Conservation (phyloP, 2,888 invertebrate genomes). For the Limenitis camilla region DNA sequence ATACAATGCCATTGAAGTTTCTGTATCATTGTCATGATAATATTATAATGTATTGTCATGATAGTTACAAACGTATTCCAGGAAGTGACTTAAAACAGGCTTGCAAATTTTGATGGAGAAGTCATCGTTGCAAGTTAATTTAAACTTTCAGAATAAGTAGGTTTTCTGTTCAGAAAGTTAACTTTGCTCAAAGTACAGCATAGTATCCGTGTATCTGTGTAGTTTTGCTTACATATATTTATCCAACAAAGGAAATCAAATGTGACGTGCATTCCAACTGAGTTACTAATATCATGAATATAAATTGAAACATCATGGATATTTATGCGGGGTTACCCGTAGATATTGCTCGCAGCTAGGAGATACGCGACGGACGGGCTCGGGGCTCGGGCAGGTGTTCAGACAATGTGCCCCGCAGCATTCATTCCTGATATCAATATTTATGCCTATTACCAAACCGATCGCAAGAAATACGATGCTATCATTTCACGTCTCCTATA, state of each 20-base stretch:
- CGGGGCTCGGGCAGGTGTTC: slow-evolving; percentile 53
- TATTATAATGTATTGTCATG: no score
- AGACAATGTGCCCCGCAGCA: slow-evolving; percentile 63
- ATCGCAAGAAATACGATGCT: slow-evolving; percentile 52
- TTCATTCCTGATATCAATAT: slow-evolving; percentile 68
- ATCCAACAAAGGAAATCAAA: slow-evolving; percentile 67
- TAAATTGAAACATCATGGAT: slow-evolving; percentile 72
- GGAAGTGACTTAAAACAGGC: no score
- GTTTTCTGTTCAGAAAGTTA: no score
- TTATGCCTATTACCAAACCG: slow-evolving; percentile 66
- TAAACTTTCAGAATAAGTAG: no score
- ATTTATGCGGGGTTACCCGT: slow-evolving; percentile 62
- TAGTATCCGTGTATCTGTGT: no score
- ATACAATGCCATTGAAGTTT: no score
- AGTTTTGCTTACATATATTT: no score
- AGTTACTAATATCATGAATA: slow-evolving; percentile 72
- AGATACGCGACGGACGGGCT: slow-evolving; percentile 36
- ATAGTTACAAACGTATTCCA: no score
- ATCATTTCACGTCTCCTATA: slow-evolving; percentile 13
- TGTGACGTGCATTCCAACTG: slow-evolving; percentile 55
- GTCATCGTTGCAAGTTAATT: no score
- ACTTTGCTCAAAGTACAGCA: no score
- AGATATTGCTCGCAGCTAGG: slow-evolving; percentile 54
- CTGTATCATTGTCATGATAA: no score
- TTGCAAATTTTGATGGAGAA: no score